Evolutionary conservation across 2,113 vertebrate genomes (phyloP).

Genomic region (Urocynchramus pylzowi): DNA sequence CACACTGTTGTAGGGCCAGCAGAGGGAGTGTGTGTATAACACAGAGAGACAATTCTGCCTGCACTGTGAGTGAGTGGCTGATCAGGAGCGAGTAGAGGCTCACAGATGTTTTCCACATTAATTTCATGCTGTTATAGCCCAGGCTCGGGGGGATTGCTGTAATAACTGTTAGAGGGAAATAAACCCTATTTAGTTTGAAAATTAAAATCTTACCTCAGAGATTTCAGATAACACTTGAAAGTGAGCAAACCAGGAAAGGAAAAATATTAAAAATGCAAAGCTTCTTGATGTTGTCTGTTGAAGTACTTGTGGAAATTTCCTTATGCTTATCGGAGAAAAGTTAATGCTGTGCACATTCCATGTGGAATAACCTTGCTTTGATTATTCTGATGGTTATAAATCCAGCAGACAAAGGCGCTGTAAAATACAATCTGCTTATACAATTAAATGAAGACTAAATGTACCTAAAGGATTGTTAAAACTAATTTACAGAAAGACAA

Average conservation of each 20-base stretch:
- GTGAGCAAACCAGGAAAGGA: background rate
- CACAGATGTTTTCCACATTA: background rate
- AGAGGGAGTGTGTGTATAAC: constrained; percentile 3
- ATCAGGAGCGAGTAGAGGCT: background rate
- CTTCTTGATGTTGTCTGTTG: background rate
- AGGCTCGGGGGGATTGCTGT: background rate
- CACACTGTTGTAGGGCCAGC: background rate
- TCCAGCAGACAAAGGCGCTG: background rate
- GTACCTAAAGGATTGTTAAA: background rate
- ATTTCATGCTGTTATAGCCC: constrained; percentile 11
- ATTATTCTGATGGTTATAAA: background rate
- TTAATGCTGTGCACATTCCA: background rate
- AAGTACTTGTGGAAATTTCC: background rate
- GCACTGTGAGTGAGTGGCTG: background rate
- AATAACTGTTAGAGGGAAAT: background rate
- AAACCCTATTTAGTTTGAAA: background rate
- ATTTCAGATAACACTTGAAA: background rate
- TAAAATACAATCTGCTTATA: background rate
- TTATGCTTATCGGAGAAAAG: background rate
- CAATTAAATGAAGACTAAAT: background rate
- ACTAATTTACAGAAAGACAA: background rate
- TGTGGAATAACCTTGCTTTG: background rate
- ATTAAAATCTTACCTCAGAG: constrained; percentile 13
- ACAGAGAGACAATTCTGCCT: background rate
- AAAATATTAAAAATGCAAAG: background rate